phyloP scores from a whole-genome alignment of 2,113 vertebrate species.

The Psilopsiagon aurifrons region DNA sequence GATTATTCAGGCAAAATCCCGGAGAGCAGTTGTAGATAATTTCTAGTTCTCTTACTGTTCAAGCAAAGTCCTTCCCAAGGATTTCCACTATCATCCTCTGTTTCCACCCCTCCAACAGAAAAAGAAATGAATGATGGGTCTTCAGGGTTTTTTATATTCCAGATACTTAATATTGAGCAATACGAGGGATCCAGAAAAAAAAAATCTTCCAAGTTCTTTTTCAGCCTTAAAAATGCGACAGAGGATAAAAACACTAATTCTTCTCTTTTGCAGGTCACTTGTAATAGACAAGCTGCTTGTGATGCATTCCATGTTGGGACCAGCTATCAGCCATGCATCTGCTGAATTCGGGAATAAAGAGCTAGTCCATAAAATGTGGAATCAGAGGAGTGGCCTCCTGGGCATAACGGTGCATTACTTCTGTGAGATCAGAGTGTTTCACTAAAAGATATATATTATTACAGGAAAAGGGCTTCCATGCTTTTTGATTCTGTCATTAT shows the following conservation, averaged over 20 bases:
- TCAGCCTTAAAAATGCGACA: conserved; percentile 40
- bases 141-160: not conserved
- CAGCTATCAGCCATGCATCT: conserved; percentile 55
- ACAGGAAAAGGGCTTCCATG: conserved; percentile 49
- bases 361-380: conserved; percentile 63
- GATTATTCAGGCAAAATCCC: not conserved
- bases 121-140: not conserved
- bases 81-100: not conserved
- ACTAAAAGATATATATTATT: conserved; percentile 50
- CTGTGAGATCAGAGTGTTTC: conserved; percentile 57
- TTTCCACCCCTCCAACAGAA: not conserved
- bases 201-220: not conserved
- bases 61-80: not conserved
- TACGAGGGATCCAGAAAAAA: not conserved
- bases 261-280: conserved; percentile 51
- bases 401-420: conserved; percentile 52
- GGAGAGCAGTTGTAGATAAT: not conserved
- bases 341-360: conserved; percentile 58
- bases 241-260: conserved; percentile 49
- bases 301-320: conserved; percentile 66
- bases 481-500: conserved; percentile 50
- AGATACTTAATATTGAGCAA: not conserved
- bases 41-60: not conserved
- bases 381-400: conserved; percentile 56
- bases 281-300: conserved; percentile 64